Evolutionary conservation across 1,140 invertebrate genomes (phyloP), one percentile per base, ranked within the genome.

Genomic region (Lysiphlebus fabarum): DNA sequence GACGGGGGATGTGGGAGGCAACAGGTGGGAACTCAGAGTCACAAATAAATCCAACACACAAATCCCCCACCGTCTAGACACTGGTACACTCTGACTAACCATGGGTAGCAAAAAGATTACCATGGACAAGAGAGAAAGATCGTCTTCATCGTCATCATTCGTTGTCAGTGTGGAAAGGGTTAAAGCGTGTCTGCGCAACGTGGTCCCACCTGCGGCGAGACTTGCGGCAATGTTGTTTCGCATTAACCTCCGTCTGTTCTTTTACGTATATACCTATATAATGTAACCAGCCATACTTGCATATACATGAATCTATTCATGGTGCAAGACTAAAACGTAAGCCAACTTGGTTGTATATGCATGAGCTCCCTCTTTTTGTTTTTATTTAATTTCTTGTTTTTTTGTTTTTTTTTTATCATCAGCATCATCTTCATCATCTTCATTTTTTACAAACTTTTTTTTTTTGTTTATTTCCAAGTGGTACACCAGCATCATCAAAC

Each of bases 41-140:
- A 68, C 67, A 74, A 74, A 75, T 74, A 75, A 75, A 75, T 74
- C 65, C 71, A 73, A 73, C 68, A 67, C 68, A 67, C 69, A 66
- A 73, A 69, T 73, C 68, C 65, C 61, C 70, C 61, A 60, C 65
- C 62, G 68, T 70, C 68, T 74, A 72, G 69, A 73, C 70, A 62
- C 62, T 54, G 53, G 56, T 58, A 37, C 55, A 59, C 67, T n/a
- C n/a, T 70, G 68, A 71, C 68, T 72, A 73, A 73, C 65, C 65
- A 62, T 65, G 64, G 59, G 54, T 53, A 53, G 54, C 45, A 4
- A 26, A 4, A 26, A 53, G 60, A 62, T 56, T 57, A 62, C 55
- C 60, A 42, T 42, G 58, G 50, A 7, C 34, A 36, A n/a, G 12
- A 42, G 34, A 7, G 53, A 50, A 34, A 56, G 42, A 34, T 38